Percentiles rank a stretch among this genome's conserved stretches.
phyloP scores from a whole-genome alignment of 2,797 vertebrate genomes.

The Heterohyrax brucei region DNA sequence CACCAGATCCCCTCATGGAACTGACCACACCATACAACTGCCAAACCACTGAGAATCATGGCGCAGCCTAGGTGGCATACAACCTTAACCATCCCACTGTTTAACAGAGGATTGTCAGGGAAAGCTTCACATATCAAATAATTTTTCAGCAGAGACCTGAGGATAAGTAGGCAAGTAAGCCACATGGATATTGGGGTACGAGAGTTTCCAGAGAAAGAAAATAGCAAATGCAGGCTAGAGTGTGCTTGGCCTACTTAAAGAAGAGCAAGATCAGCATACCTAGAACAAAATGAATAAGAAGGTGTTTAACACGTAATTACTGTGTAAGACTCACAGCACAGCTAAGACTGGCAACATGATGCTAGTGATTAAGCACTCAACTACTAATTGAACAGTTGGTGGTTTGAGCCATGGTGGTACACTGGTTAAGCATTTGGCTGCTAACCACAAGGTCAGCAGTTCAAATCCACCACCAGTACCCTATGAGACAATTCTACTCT shows the following conservation, averaged over 20 bases:
- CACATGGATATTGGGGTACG: too few relatives aligned
- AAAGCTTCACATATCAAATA: not conserved
- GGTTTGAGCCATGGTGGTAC: too few relatives aligned
- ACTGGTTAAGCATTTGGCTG: too few relatives aligned
- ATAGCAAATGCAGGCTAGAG: not conserved
- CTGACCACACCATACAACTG: too few relatives aligned
- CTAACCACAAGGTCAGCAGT: too few relatives aligned
- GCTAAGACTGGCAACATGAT: not conserved
- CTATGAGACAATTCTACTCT: too few relatives aligned
- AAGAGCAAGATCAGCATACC: not conserved
- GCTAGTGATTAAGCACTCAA: too few relatives aligned
- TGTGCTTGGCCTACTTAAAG: not conserved
- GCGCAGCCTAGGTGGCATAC: too few relatives aligned
- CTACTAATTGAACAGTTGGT: too few relatives aligned
- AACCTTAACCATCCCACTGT: not conserved
- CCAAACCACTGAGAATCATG: too few relatives aligned
- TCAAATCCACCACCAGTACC: too few relatives aligned
- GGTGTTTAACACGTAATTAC: not conserved
- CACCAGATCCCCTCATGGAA: too few relatives aligned
- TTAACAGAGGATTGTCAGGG: not conserved
- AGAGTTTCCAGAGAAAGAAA: not conserved
- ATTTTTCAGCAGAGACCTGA: not conserved
- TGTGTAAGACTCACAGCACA: not conserved
- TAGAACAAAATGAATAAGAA: not conserved
- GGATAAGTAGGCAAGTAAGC: not conserved